Percentiles rank a stretch among this genome's conserved stretches.
These are phyloP conservation scores for Pangasius djambal DNA, from an alignment of 2,797 vertebrate species.

Conservation along the genomic window DNA sequence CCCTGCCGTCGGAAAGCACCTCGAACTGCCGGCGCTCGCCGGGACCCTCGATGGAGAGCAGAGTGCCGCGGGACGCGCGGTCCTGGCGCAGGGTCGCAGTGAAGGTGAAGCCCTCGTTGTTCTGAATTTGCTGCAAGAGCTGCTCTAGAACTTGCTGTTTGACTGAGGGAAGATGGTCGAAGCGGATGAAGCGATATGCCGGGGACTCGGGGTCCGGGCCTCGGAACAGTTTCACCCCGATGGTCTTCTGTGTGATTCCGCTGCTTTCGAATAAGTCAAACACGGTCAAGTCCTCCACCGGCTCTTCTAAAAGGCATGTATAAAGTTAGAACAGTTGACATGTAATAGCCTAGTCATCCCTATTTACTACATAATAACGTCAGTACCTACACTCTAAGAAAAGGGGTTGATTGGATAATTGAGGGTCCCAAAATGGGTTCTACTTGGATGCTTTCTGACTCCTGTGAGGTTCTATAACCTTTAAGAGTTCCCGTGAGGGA, in stretches of 20 bases:
- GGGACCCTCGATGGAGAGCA: slow-evolving; percentile 85
- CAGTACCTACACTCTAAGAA: background rate
- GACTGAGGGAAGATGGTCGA: slow-evolving; percentile 91
- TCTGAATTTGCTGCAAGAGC: slow-evolving; percentile 81
- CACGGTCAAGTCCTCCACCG: slow-evolving; percentile 81
- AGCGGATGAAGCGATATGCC: slow-evolving; percentile 93
- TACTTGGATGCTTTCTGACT: background rate
- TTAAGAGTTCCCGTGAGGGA: background rate
- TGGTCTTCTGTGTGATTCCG: slow-evolving; percentile 89
- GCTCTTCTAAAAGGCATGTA: slow-evolving; percentile 74
- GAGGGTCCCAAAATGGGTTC: background rate
- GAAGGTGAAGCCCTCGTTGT: slow-evolving; percentile 92
- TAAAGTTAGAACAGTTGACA: background rate
- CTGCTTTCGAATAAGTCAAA: slow-evolving; percentile 93
- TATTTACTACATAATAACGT: background rate
- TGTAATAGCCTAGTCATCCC: background rate
- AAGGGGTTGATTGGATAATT: background rate
- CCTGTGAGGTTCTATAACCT: background rate
- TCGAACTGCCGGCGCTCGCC: slow-evolving; percentile 88
- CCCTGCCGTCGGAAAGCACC: slow-evolving; percentile 90
- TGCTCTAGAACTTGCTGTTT: slow-evolving; percentile 77
- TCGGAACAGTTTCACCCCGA: slow-evolving; percentile 91
- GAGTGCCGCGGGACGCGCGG: slow-evolving; percentile 87
- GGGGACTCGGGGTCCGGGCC: slow-evolving; percentile 82
- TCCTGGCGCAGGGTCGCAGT: slow-evolving; percentile 91